phyloP scores from a whole-genome alignment of 2,797 vertebrate genomes.

The Adelosebastes latens region DNA sequence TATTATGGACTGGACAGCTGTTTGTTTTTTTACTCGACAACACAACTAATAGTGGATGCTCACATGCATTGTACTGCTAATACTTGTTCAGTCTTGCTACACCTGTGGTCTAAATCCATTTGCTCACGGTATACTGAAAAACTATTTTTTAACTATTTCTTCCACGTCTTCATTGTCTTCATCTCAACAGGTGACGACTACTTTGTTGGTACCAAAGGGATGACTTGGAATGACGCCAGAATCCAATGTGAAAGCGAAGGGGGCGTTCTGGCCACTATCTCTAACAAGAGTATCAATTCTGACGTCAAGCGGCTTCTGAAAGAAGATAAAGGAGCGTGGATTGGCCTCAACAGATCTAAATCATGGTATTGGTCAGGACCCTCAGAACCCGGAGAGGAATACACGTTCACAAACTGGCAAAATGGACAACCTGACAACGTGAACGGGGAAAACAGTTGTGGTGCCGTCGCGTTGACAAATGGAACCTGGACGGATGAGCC shows the following conservation, averaged over 20 bases:
- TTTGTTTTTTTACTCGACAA: not conserved
- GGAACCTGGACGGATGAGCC: conserved; percentile 16
- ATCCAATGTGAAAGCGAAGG: fast-evolving
- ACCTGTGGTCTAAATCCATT: not conserved
- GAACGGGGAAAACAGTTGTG: not conserved
- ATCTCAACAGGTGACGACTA: not conserved
- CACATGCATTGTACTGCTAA: not conserved
- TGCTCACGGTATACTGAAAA: not conserved
- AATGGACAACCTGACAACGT: not conserved
- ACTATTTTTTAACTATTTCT: not conserved
- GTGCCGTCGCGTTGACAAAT: not conserved
- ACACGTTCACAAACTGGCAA: conserved; percentile 1
- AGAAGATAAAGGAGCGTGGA: not conserved
- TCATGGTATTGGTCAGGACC: not conserved
- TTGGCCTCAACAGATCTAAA: not conserved
- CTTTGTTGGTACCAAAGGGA: fast-evolving
- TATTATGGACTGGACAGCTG: not conserved
- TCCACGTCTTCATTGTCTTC: not conserved
- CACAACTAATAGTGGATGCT: not conserved
- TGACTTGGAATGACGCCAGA: not conserved
- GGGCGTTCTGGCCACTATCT: not conserved
- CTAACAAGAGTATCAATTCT: fast-evolving
- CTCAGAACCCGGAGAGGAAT: fast-evolving
- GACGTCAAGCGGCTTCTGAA: fast-evolving
- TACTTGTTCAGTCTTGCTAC: not conserved